A percentile compares a stretch with the other conserved stretches of the same genome.
Evolutionary conservation across 1,140 invertebrate genomes (phyloP).

Genomic region (Argopecten irradians): DNA sequence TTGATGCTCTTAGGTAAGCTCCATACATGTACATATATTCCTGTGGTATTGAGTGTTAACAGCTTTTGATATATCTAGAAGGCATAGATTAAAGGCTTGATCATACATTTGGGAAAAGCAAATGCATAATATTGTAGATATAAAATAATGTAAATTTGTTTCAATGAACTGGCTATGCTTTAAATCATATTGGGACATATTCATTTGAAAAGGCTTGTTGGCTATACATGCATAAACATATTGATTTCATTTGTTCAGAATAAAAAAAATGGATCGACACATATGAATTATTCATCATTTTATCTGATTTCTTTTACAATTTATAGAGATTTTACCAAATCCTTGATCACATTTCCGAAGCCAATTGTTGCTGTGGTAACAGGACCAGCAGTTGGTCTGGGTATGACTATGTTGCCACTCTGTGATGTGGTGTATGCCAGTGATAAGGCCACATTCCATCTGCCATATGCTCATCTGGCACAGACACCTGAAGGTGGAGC

Average conservation of each 20-base stretch:
- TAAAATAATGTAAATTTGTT: no score
- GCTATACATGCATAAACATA: no score
- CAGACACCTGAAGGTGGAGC: conserved; percentile 90
- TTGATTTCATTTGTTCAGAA: no score
- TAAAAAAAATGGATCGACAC: no score
- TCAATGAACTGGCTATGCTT: no score
- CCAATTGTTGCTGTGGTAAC: conserved; percentile 93
- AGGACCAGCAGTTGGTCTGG: conserved; percentile 94
- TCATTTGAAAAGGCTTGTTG: no score
- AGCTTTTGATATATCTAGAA: no score
- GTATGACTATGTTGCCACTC: conserved; percentile 87
- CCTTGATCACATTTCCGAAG: conserved; percentile 93
- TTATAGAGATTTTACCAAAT: conserved; percentile 83
- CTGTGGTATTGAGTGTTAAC: not conserved
- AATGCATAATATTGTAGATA: no score
- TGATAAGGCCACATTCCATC: conserved; percentile 88
- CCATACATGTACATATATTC: not conserved
- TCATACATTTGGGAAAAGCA: no score
- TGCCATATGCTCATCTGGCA: conserved; percentile 89
- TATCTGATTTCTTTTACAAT: not conserved
- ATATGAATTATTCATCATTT: no score
- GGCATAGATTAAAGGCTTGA: no score
- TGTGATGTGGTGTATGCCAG: conserved; percentile 94
- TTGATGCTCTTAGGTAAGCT: conserved; percentile 71
- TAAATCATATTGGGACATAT: no score